Evolutionary conservation across 1,140 invertebrate genomes (phyloP), one percentile per base, ranked within the genome.

Genomic region (Babylonia areolata): DNA sequence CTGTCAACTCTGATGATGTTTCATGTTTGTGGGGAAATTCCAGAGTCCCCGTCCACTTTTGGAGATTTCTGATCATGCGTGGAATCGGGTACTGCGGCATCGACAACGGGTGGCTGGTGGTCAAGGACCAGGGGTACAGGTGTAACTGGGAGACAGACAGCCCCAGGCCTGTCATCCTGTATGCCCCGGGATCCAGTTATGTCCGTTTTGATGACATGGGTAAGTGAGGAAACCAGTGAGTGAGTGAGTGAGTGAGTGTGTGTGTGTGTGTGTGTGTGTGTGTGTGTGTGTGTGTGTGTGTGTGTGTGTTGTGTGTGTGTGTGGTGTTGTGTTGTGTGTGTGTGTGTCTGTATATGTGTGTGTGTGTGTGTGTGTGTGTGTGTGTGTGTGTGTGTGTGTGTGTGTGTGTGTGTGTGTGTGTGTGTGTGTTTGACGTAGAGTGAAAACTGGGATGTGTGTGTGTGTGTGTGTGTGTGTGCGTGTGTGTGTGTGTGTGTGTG

Each of bases 361-460:
- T 75, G 33, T 75, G 73, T 75, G 73, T 75, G 73, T n/a, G 73
- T 75, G 73, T 39, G 73, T 37, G 73, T 39, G 73, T 75, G 73
- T 11, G 73, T 3, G 73, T 39, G 73, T 75, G 73, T 39, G 33
- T 75, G 73, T 39, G 73, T 20, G n/a, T 39, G 73, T 37, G 31
- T 75, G 33, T 75, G 73, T 75, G 73, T 37, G 33, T 37, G 73
- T 75, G 73, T 39, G 73, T 39, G 73, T 39, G 73, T 39, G 73
- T 39, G 73, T 20, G 73, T 20, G 73, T 35, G 73, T 35, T n/a
- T 35, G 73, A 17, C 15, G 3, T 12, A 17, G 73, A 17, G 73
- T 35, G 73, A 17, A 31, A 17, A 31, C 5, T 12, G 3, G 73
- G 3, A 31, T 35, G 73, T 35, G 73, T 35, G 73, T 35, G 73